phyloP scores from a whole-genome alignment of 2,888 invertebrate genomes.

The Salpingus planirostris region DNA sequence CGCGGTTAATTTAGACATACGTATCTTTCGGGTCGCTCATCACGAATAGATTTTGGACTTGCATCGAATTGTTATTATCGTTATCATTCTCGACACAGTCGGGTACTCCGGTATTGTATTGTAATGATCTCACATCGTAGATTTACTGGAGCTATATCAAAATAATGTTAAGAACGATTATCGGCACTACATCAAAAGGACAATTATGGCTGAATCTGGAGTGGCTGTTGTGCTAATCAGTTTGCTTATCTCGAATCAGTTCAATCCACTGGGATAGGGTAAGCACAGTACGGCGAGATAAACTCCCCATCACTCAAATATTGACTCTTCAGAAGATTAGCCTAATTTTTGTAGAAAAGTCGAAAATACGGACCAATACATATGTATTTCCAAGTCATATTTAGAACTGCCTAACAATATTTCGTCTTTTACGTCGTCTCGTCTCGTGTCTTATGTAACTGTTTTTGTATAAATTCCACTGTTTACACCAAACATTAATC shows the following conservation, averaged over 20 bases:
- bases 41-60: too few species aligned
- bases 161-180: conserved; percentile 10
- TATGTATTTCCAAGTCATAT: conserved; percentile 4
- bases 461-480: conserved; percentile 19
- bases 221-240: conserved; percentile 19
- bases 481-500: conserved; percentile 20
- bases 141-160: conserved; percentile 2
- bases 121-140: too few species aligned
- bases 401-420: conserved; percentile 17
- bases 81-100: too few species aligned
- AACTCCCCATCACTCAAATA: conserved; percentile 12
- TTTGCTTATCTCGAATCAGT: conserved; percentile 19
- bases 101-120: too few species aligned
- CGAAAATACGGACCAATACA: too few species aligned
- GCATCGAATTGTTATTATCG: too few species aligned
- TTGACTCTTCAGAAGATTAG: conserved; percentile 15
- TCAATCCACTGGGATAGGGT: too few species aligned
- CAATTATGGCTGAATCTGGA: conserved; percentile 17
- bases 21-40: too few species aligned
- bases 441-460: conserved; percentile 17
- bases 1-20: too few species aligned
- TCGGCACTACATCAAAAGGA: conserved; percentile 11
- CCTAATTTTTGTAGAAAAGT: too few species aligned
- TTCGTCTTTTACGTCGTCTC: too few species aligned
- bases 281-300: too few species aligned